Evolutionary conservation across 1,140 invertebrate species (phyloP).

Genomic region (Semibalanus balanoides): DNA sequence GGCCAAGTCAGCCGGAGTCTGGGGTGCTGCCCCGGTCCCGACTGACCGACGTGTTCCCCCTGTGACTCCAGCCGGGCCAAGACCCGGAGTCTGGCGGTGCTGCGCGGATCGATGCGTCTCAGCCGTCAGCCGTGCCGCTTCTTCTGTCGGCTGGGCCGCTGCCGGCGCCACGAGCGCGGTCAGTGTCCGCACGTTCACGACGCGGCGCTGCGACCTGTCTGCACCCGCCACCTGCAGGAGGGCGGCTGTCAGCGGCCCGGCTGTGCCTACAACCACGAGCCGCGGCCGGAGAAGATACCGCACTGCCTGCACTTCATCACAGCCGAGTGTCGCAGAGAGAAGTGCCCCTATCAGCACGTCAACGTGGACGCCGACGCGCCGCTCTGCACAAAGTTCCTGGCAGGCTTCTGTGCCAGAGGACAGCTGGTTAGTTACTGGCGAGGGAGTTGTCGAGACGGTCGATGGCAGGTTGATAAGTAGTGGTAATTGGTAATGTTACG

Average conservation of each 20-base stretch:
- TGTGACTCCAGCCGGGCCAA: neutral
- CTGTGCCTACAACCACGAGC: constrained; percentile 8
- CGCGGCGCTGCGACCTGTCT: constrained; percentile 1
- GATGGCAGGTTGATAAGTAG: no score
- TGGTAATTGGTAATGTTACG: no score
- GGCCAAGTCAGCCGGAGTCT: no score
- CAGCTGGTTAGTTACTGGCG: neutral
- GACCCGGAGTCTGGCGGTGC: neutral
- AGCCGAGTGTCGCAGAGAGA: neutral
- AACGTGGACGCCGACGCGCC: neutral
- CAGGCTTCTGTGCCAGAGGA: neutral
- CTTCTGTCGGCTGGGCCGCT: constrained; percentile 8
- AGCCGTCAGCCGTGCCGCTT: neutral
- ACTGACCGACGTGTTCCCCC: no score
- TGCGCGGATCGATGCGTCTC: neutral
- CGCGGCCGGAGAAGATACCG: neutral
- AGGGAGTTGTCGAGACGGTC: no score
- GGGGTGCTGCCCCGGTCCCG: no score
- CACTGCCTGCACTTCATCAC: neutral
- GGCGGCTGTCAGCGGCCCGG: constrained; percentile 8
- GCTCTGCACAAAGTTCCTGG: neutral
- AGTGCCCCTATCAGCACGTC: neutral
- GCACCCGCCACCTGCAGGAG: constrained; percentile 15
- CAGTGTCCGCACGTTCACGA: constrained; percentile 14
- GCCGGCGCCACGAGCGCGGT: constrained; percentile 16